Percentiles rank a stretch among this genome's conserved stretches.
phyloP scores from a whole-genome alignment of 2,113 vertebrate genomes.

The Butorides virescens region DNA sequence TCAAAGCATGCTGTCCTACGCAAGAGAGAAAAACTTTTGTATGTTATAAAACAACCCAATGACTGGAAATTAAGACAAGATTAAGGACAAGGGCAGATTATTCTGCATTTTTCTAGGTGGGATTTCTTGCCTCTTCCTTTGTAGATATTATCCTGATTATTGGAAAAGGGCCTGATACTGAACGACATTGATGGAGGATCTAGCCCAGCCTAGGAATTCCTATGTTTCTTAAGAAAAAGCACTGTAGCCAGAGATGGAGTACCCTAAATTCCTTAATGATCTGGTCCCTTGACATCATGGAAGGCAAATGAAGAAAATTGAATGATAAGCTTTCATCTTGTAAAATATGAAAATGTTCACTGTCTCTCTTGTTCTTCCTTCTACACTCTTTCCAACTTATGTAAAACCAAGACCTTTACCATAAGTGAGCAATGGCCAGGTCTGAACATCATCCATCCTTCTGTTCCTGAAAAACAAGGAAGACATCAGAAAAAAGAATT shows the following conservation, averaged over 20 bases:
- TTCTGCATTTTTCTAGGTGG: not conserved
- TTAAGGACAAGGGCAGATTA: not conserved
- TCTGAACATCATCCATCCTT: not conserved
- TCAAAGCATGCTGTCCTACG: not conserved
- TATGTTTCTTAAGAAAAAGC: not conserved
- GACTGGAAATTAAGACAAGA: not conserved
- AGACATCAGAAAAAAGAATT: not conserved
- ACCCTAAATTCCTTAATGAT: not conserved
- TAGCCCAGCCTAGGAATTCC: not conserved
- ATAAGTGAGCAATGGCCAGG: not conserved
- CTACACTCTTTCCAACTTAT: not conserved
- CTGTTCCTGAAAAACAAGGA: constrained; percentile 35
- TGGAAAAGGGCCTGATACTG: not conserved
- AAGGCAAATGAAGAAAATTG: not conserved
- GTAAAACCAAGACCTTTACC: not conserved
- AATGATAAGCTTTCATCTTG: not conserved
- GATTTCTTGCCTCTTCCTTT: not conserved
- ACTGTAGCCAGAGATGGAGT: not conserved
- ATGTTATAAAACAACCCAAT: not conserved
- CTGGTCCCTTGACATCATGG: not conserved
- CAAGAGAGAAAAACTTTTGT: not conserved
- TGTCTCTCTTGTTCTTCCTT: not conserved
- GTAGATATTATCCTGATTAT: not conserved
- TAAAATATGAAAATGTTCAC: not conserved
- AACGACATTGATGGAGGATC: not conserved